Conservation (phyloP, 2,888 invertebrate genomes). For the Nymphalis urticae region DNA sequence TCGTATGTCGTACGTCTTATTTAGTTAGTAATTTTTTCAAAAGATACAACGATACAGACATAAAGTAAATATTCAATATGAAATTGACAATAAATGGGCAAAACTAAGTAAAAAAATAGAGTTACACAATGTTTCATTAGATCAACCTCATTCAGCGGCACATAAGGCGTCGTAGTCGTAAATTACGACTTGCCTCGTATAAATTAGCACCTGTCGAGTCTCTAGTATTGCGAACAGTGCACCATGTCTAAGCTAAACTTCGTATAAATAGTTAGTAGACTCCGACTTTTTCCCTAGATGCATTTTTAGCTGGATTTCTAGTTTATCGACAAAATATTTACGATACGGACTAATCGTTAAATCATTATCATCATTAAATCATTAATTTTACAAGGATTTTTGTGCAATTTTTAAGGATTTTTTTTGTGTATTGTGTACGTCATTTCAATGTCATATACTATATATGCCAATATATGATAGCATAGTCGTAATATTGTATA, state of each 20-base stretch:
- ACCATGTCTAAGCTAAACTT: slow-evolving; percentile 33
- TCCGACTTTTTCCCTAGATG: not conserved
- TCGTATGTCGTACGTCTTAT: too few species aligned
- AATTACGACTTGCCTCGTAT: slow-evolving; percentile 52
- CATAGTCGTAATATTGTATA: not conserved
- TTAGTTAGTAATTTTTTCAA: too few species aligned
- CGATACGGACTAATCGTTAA: too few species aligned
- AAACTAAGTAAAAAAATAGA: slow-evolving; percentile 17
- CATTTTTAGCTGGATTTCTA: not conserved
- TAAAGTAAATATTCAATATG: not conserved
- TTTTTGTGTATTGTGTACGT: too few species aligned
- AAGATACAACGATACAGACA: too few species aligned
- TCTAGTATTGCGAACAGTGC: slow-evolving; percentile 40
- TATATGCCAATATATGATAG: too few species aligned
- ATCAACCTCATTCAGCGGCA: slow-evolving; percentile 39
- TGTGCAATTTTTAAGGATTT: too few species aligned
- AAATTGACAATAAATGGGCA: not conserved
- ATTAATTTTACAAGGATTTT: too few species aligned
- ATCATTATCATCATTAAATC: too few species aligned
- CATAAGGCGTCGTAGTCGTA: slow-evolving; percentile 47
- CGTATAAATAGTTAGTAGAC: slow-evolving; percentile 11
- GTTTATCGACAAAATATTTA: too few species aligned
- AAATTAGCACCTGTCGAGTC: slow-evolving; percentile 57
- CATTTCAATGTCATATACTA: too few species aligned
- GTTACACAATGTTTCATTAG: slow-evolving; percentile 35